Percentiles rank a stretch among this genome's conserved stretches.
phyloP scores from a whole-genome alignment of 1,140 invertebrate genomes.

The Pararge aegeria region DNA sequence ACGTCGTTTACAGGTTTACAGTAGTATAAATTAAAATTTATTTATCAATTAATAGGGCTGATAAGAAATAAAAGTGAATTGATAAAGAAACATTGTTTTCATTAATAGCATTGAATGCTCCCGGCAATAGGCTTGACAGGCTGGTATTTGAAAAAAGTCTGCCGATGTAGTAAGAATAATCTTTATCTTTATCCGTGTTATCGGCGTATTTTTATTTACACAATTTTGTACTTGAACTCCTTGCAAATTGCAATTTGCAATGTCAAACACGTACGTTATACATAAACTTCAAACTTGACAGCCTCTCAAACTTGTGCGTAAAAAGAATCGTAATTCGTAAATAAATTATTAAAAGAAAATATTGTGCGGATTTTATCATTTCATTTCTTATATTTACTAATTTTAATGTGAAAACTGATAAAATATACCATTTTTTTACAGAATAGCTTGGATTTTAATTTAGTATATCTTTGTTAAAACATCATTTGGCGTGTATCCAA shows the following conservation, averaged over 20 bases:
- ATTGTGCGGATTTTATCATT: neutral
- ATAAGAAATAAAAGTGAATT: neutral
- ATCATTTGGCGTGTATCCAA: constrained; percentile 37
- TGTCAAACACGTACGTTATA: too few relatives aligned
- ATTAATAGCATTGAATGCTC: neutral
- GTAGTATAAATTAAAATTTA: constrained; percentile 8
- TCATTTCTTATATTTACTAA: neutral
- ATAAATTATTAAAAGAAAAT: too few relatives aligned
- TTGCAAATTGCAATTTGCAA: too few relatives aligned
- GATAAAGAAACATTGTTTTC: neutral
- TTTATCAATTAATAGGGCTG: constrained; percentile 10
- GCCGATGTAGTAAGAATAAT: too few relatives aligned
- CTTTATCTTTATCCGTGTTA: too few relatives aligned
- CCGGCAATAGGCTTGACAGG: too few relatives aligned
- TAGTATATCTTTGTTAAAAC: neutral
- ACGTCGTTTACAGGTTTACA: neutral
- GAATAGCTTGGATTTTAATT: neutral
- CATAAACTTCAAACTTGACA: constrained; percentile 1
- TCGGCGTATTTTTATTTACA: too few relatives aligned
- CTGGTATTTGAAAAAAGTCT: too few relatives aligned
- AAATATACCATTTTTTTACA: neutral
- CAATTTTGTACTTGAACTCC: too few relatives aligned
- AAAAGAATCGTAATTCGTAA: neutral
- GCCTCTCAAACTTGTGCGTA: neutral
- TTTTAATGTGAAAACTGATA: neutral